Evolutionary conservation across 2,888 invertebrate species (phyloP), one percentile per base, ranked within the genome.

Genomic region (Sarcophaga variegata): DNA sequence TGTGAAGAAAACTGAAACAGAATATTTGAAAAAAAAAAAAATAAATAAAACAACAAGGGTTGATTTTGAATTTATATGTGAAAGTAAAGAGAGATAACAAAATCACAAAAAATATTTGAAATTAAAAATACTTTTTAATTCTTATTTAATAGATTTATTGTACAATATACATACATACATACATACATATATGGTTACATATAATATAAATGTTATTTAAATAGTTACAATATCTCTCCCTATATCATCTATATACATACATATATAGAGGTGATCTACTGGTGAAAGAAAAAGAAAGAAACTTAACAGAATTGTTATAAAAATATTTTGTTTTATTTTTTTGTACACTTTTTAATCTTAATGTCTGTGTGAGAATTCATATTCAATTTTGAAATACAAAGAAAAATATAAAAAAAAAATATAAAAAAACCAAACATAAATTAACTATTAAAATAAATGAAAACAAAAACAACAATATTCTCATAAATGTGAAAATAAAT

Each of bases 141-240:
- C 45, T 37, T 82, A 79, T 76, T 86, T 88, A 88, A 88, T 88
- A 88, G 88, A 84, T 86, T 81, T 89, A 88, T 89, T 37, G 10
- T 37, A 37, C 37, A 37, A 37, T 37, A 37, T 37, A 37, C 37
- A 37, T 37, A 37, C 37, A 20, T 20, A 20, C 20, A 37, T 37
- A 37, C 37, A 37, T 37, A 37, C 37, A 37, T 37, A 37, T 37
- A 37, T 37, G 37, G 37, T 37, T 37, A 85, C 82, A 86, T 83
- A 81, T 80, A 82, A 45, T 77, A 59, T 72, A 60, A 83, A 78
- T 78, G 83, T 83, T 83, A 83, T 83, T 71, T 64, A 37, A 37
- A 37, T 37, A 37, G 37, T 37, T 37, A 37, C 37, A 37, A 37
- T 37, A 59, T 64, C 62, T 67, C 67, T 25, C 66, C 10, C 47